Conservation (phyloP, 2,113 vertebrate genomes). For the Lepus europaeus region DNA sequence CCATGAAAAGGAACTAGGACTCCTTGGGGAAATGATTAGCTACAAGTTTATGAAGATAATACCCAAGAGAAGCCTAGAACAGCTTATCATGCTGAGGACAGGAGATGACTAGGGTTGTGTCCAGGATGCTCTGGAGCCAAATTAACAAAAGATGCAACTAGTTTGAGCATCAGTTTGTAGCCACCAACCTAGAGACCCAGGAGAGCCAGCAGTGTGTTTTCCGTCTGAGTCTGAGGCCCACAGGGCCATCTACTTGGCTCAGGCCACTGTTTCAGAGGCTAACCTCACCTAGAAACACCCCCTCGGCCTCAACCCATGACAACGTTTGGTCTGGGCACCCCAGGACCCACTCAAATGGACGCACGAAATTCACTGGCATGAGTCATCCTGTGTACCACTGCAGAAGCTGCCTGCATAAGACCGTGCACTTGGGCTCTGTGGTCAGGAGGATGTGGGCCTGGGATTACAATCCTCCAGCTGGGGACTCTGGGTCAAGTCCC, state of each 20-base stretch:
- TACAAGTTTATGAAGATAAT: neutral
- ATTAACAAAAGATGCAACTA: constrained; percentile 16
- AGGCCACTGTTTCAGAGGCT: neutral
- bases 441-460: neutral
- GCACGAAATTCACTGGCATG: neutral
- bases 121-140: neutral
- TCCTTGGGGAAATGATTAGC: constrained; percentile 21
- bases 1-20: neutral
- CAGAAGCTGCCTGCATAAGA: neutral
- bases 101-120: neutral
- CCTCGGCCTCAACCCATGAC: neutral
- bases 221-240: neutral
- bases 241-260: neutral
- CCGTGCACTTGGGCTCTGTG: neutral
- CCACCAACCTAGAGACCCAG: neutral
- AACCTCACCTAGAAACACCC: neutral
- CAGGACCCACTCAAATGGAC: too few species aligned
- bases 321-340: neutral
- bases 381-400: neutral
- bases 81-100: neutral
- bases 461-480: neutral
- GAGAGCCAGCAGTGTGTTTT: neutral
- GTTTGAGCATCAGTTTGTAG: neutral
- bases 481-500: neutral
- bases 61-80: neutral